A percentile compares a stretch with the other conserved stretches of the same genome.
Evolutionary conservation across 2,113 vertebrate species (phyloP).

Genomic region (Saguinus imperator): DNA sequence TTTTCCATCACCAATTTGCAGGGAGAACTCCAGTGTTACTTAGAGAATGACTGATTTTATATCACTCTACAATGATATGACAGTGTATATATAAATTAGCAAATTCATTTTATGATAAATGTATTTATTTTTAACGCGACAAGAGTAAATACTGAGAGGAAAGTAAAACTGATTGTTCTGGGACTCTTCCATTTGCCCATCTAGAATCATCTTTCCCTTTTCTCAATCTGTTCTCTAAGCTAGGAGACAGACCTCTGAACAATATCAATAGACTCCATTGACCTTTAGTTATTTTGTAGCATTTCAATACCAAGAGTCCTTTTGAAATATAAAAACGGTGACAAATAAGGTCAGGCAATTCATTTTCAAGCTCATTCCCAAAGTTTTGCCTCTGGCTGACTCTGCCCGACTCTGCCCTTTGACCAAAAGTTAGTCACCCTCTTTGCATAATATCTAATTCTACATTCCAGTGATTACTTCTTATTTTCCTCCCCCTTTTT

Average conservation of each 20-base stretch:
- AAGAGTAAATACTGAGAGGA: not conserved
- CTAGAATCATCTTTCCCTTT: not conserved
- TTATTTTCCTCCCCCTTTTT: not conserved
- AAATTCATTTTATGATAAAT: not conserved
- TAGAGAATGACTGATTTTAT: not conserved
- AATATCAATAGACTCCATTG: not conserved
- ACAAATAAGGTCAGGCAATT: not conserved
- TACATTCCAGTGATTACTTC: not conserved
- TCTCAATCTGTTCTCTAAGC: not conserved
- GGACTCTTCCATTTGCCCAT: not conserved
- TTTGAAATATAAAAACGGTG: not conserved
- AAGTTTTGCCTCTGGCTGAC: not conserved
- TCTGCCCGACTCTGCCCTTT: not conserved
- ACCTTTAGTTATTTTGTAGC: not conserved
- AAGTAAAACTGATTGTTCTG: not conserved
- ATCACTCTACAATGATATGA: not conserved
- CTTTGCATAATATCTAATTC: not conserved
- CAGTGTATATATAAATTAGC: not conserved
- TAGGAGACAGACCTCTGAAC: not conserved
- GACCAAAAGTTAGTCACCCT: not conserved
- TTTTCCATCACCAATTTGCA: not conserved
- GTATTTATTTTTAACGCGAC: not conserved
- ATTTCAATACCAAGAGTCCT: not conserved
- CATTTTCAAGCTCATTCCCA: not conserved
- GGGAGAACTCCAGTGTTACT: not conserved